A percentile compares a stretch with the other conserved stretches of the same genome.
These are phyloP conservation scores for Anseranas semipalmata DNA, from an alignment of 2,113 vertebrate genomes.

Conservation along the genomic window DNA sequence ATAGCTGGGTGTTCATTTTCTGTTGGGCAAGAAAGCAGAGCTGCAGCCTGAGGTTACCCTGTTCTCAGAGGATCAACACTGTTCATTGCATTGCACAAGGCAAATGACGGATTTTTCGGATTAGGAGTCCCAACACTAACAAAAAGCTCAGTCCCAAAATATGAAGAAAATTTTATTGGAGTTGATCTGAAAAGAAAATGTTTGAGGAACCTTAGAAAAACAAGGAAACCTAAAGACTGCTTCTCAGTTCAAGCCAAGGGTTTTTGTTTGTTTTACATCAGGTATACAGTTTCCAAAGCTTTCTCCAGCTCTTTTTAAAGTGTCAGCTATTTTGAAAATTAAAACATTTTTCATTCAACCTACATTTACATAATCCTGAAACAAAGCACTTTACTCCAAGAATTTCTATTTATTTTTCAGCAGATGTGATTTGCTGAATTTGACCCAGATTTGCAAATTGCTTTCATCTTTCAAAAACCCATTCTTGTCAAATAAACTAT, in stretches of 20 bases:
- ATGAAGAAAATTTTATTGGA: background rate
- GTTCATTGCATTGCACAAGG: accelerated
- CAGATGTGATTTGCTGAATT: background rate
- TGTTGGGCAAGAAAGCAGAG: background rate
- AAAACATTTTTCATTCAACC: background rate
- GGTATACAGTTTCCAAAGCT: background rate
- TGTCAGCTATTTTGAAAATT: background rate
- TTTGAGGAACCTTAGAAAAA: background rate
- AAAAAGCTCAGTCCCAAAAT: background rate
- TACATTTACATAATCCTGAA: background rate
- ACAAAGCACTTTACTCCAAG: background rate
- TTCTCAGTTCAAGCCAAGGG: background rate
- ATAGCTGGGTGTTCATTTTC: background rate
- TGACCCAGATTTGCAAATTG: conserved; percentile 10
- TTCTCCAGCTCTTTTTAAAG: background rate
- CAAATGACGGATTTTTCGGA: background rate
- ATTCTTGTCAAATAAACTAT: background rate
- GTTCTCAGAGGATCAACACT: too few relatives aligned
- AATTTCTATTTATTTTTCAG: background rate
- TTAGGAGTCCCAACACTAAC: background rate
- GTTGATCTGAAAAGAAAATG: background rate
- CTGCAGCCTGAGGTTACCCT: background rate
- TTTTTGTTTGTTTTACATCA: background rate
- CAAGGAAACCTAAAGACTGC: background rate
- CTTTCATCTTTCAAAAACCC: background rate